These are phyloP conservation scores for Pachycephala philippinensis DNA, from an alignment of 2,113 vertebrate genomes.

Conservation along the genomic window DNA sequence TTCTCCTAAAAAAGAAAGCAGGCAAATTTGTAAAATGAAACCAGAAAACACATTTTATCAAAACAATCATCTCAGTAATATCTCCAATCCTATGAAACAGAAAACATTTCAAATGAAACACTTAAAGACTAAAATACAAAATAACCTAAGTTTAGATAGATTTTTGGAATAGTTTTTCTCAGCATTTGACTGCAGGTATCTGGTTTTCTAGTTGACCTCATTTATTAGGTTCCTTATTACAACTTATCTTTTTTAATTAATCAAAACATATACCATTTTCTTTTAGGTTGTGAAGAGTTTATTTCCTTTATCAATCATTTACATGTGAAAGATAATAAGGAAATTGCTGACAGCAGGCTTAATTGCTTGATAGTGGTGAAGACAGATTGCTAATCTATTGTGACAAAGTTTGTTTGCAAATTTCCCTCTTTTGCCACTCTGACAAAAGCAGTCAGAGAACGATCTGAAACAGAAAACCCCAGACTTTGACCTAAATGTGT, in stretches of 20 bases:
- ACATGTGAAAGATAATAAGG: neutral
- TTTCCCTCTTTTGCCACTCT: neutral
- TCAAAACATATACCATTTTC: neutral
- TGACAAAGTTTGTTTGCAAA: neutral
- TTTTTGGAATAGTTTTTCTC: neutral
- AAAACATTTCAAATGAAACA: neutral
- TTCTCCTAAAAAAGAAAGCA: constrained; percentile 78
- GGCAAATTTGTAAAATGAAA: neutral
- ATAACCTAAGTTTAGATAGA: neutral
- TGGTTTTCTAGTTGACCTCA: neutral
- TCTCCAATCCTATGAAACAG: neutral
- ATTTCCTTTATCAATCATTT: neutral
- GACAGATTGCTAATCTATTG: neutral
- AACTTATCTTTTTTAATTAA: neutral
- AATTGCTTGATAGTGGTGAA: neutral
- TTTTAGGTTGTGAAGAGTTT: neutral
- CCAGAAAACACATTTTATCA: neutral
- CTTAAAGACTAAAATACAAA: neutral
- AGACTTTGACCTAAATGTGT: neutral
- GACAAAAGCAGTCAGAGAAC: neutral
- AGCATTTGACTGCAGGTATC: neutral
- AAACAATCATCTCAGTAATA: neutral
- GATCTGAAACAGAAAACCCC: neutral
- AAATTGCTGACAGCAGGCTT: neutral
- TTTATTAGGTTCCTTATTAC: neutral